Evolutionary conservation across 2,888 invertebrate species (phyloP).

Genomic region (Andrena praecox): DNA sequence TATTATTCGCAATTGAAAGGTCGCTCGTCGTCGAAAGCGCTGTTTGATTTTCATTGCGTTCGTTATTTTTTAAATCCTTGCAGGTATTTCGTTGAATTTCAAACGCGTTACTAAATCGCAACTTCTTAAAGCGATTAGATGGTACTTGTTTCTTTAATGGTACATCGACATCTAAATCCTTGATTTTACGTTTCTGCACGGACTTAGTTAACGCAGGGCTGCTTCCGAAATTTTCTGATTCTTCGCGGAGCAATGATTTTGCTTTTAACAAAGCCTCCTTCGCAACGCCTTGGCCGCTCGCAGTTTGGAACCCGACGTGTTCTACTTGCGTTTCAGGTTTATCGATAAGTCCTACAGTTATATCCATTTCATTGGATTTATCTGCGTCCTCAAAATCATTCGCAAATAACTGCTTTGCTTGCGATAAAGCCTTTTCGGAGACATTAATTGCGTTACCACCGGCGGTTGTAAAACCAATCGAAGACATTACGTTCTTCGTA

Average conservation of each 20-base stretch:
- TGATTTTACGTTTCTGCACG: slow-evolving; percentile 55
- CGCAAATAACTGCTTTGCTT: too few species aligned
- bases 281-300: not conserved
- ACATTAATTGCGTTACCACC: too few species aligned
- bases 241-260: slow-evolving; percentile 3
- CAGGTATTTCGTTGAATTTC: slow-evolving; percentile 71
- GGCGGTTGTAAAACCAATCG: too few species aligned
- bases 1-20: not conserved
- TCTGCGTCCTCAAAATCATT: not conserved
- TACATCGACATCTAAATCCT: slow-evolving; percentile 64
- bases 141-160: slow-evolving; percentile 7
- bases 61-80: slow-evolving; percentile 48
- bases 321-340: not conserved
- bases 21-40: not conserved
- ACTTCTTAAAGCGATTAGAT: slow-evolving; percentile 70
- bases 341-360: not conserved
- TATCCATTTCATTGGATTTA: not conserved
- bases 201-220: not conserved
- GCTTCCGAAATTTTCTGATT: not conserved
- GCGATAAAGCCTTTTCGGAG: too few species aligned
- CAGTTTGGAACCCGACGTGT: slow-evolving; percentile 24
- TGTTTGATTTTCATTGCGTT: not conserved
- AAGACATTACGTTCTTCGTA: too few species aligned
- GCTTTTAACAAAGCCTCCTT: slow-evolving; percentile 29
- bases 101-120: slow-evolving; percentile 71